Evolutionary conservation across 2,888 invertebrate genomes (phyloP).

Genomic region (Cerastoderma edule): DNA sequence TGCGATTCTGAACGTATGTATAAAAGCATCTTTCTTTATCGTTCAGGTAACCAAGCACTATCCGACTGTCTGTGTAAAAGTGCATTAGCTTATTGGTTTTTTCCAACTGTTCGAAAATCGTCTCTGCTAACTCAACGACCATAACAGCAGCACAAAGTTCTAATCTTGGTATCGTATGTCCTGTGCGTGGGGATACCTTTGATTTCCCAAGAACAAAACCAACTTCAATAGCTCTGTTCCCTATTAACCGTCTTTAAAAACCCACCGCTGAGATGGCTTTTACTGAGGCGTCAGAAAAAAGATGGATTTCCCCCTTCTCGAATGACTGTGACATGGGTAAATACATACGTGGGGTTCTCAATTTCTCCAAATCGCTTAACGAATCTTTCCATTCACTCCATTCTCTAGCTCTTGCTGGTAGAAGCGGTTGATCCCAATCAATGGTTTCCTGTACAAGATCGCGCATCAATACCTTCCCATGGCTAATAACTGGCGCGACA

Average conservation of each 20-base stretch:
- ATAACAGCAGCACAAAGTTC: slow-evolving; percentile 30
- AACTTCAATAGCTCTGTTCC: neutral
- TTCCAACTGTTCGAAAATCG: neutral
- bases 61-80: slow-evolving; percentile 27
- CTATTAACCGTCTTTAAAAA: neutral
- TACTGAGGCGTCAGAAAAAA: neutral
- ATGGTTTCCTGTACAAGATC: neutral
- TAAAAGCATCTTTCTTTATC: slow-evolving; percentile 19
- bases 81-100: neutral
- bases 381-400: neutral
- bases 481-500: slow-evolving; percentile 49
- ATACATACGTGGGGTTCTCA: no score
- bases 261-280: neutral
- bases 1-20: no score
- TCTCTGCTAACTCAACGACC: slow-evolving; percentile 19
- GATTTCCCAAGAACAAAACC: slow-evolving; percentile 50
- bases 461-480: slow-evolving; percentile 40
- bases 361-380: no score
- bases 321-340: no score
- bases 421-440: neutral
- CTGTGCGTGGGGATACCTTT: slow-evolving; percentile 41
- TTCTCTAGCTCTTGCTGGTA: neutral
- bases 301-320: slow-evolving; percentile 1
- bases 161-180: no score
- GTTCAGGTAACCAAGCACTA: slow-evolving; percentile 31